These are phyloP conservation scores for Eudasyphora cyanicolor DNA, from an alignment of 2,888 invertebrate genomes.

Conservation along the genomic window DNA sequence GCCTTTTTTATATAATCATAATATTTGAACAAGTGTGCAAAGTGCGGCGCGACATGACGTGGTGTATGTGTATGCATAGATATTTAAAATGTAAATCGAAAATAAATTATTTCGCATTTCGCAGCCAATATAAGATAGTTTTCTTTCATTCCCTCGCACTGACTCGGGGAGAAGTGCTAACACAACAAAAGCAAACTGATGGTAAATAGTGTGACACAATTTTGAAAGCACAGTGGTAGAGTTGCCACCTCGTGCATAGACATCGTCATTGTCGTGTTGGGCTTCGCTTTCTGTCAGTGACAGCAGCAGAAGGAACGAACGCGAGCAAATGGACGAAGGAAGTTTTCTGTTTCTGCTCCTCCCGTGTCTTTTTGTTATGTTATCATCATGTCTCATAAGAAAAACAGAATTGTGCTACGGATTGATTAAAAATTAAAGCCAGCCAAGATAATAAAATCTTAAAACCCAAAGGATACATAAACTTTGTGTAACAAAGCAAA, in stretches of 20 bases:
- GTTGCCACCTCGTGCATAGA: constrained; percentile 41
- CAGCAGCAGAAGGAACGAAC: background rate
- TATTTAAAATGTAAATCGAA: constrained; percentile 23
- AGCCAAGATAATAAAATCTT: constrained; percentile 19
- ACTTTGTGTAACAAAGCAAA: background rate
- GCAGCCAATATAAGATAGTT: background rate
- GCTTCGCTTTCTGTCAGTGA: background rate
- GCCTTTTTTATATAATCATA: constrained; percentile 45
- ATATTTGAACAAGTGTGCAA: constrained; percentile 57
- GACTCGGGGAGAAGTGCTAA: background rate
- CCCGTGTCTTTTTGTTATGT: background rate
- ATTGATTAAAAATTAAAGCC: constrained; percentile 21
- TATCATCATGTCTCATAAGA: background rate
- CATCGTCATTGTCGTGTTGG: no score
- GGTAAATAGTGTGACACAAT: constrained; percentile 52
- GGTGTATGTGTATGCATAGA: background rate
- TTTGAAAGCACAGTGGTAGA: background rate
- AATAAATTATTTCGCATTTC: constrained; percentile 40
- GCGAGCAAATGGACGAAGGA: no score
- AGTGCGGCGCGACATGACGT: background rate
- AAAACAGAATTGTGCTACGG: background rate
- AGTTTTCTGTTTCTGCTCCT: background rate
- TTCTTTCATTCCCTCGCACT: background rate
- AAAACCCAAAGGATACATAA: constrained; percentile 1
- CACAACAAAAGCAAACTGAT: constrained; percentile 6